These are phyloP conservation scores for Cetonia aurata DNA, from an alignment of 2,888 invertebrate species.

Conservation along the genomic window DNA sequence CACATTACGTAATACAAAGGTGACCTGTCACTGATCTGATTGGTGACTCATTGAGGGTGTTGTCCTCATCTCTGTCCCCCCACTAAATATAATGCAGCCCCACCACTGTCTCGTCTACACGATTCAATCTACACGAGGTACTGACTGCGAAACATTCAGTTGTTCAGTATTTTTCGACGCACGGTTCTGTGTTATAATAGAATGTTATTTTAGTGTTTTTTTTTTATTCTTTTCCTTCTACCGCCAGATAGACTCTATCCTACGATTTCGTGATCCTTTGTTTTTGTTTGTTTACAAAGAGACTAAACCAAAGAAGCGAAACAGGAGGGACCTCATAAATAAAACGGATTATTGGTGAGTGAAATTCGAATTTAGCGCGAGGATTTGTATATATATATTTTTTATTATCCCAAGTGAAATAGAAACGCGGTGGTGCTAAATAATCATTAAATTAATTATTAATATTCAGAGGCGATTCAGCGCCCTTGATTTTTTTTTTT, in stretches of 20 bases:
- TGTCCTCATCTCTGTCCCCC: conserved; percentile 65
- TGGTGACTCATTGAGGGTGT: conserved; percentile 69
- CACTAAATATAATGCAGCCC: conserved; percentile 53
- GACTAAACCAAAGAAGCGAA: not conserved
- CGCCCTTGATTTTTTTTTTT: not conserved
- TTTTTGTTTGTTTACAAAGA: conserved; percentile 26
- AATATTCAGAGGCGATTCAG: not conserved
- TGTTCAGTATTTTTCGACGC: conserved; percentile 37
- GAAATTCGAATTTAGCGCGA: too few relatives aligned
- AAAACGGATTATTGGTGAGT: conserved; percentile 30
- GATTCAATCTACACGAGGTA: conserved; percentile 53
- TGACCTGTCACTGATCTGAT: conserved; percentile 68
- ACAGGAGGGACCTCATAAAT: conserved; percentile 23
- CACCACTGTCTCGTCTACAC: conserved; percentile 50
- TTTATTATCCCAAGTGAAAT: too few relatives aligned
- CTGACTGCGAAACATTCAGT: conserved; percentile 43
- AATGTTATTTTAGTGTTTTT: conserved; percentile 40
- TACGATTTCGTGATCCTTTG: not conserved
- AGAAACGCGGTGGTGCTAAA: too few relatives aligned
- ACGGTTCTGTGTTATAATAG: conserved; percentile 25
- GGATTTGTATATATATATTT: too few relatives aligned
- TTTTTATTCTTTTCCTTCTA: not conserved
- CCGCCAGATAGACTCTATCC: not conserved
- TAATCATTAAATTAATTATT: too few relatives aligned
- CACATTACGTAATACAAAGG: conserved; percentile 66